Base-by-base conservation (phyloP, 2,797 vertebrate species). In the Melanotaenia trifasciata region DNA sequence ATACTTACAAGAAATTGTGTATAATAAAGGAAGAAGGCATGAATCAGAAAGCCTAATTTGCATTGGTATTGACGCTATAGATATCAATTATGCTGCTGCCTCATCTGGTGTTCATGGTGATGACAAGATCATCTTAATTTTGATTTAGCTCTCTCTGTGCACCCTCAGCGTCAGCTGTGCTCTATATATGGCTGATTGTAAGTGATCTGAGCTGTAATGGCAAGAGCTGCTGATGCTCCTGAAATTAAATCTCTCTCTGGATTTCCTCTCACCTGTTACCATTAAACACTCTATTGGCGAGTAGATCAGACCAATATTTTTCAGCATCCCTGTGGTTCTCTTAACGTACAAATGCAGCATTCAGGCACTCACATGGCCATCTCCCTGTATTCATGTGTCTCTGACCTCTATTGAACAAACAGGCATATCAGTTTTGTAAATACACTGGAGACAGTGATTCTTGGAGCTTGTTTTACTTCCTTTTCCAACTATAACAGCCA, bases 231-330 rank as follows among this genome's bases (percentile, higher is more conserved):
- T 89, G 85, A 92, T 89, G 90, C 75, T 84, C 56, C 83, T 84
- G 93, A 90, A 92, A 94, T 88, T 57, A 82, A 90, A 93, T 78
- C 84, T 72, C 72, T 58, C 63, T 59, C 70, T 65, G 79, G 66
- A 86, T 85, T 78, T 83, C 79, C 36, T 64, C 20, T 92, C 90
- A 91, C 88, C 90, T 93, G 90, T 84, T 84, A 50, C 85, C 61
- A 84, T 90, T 89, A 85, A 93, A 91, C 74, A 88, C 80, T 79
- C 72, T 67, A 78, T 80, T 72, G 73, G 56, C 67, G 54, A 78
- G 73, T 72, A 58, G 71, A 53, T 26, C 30, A 35, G 43, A 56
- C 47, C 65, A 72, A 45, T 65, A 66, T 86, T 80, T 80, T 67
- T 72, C 28, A 0, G 5, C 56, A 78, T 76, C 36, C 36, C 20